Evolutionary conservation across 2,113 vertebrate genomes (phyloP).

Genomic region (Scartelaos histophorus): DNA sequence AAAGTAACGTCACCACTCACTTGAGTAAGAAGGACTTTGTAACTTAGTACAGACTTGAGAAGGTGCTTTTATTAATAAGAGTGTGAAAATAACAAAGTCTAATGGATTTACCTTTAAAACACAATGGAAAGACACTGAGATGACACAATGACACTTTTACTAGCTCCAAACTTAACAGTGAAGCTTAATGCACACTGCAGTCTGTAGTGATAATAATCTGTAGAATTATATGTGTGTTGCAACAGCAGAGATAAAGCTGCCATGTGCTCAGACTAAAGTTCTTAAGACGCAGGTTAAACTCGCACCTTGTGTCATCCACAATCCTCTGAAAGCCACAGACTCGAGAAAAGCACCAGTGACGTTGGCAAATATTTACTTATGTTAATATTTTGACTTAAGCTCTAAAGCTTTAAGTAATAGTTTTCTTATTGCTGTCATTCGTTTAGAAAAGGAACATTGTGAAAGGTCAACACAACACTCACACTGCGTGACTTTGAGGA

Average conservation of each 20-base stretch:
- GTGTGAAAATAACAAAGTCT: constrained; percentile 14
- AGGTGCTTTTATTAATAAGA: background rate
- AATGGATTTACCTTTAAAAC: background rate
- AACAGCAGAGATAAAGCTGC: constrained; percentile 43
- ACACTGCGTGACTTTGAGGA: no score
- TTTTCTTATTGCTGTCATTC: background rate
- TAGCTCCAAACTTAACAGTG: constrained; percentile 12
- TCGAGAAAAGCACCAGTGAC: background rate
- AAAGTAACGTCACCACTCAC: background rate
- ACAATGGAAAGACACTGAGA: background rate
- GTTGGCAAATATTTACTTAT: background rate
- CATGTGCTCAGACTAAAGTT: constrained; percentile 43
- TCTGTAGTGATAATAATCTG: constrained; percentile 4
- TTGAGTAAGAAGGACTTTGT: constrained; percentile 5
- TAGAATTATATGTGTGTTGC: constrained; percentile 9
- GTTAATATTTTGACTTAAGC: background rate
- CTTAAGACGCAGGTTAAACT: constrained; percentile 11
- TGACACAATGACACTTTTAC: background rate
- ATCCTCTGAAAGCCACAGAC: background rate
- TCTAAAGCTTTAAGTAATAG: background rate
- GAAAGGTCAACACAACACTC: no score
- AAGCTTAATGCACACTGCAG: background rate
- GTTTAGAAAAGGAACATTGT: background rate
- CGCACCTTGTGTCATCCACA: background rate
- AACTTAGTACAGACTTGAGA: constrained; percentile 18